Evolutionary conservation across 2,797 vertebrate genomes (phyloP), one percentile per base, ranked within the genome.

Genomic region (Catharus ustulatus): DNA sequence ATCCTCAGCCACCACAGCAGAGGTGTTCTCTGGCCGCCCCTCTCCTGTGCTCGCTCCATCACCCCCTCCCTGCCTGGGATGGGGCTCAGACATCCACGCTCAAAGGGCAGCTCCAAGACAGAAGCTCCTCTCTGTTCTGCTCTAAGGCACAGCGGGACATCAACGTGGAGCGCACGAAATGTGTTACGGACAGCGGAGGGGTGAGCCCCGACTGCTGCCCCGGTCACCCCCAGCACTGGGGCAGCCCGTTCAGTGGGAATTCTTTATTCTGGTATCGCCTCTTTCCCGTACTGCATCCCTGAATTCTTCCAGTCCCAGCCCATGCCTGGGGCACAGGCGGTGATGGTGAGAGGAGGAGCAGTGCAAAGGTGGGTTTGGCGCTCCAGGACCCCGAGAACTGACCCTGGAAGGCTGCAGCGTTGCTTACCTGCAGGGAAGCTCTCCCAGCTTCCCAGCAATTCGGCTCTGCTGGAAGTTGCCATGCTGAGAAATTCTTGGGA

Each of bases 341-440:
- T 0, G 52, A 32, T 0, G n/a, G 40, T 13, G 38, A 36, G 15
- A 81, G 51, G 6, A 77, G 42, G 19, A 87, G 57, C 26, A 23
- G 67, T 10, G 46, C 6, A 1, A 54, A 49, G 52, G 69, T 29
- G 26, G 40, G 6, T 32, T 51, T 1, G 1, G 26, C 45, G 13
- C 38, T 66, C 19, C 87, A 23, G 67, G n/a, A 40, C 12, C 23
- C 15, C 0, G 0, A 22, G 22, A 58, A 21, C 18, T 1, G 16
- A 32, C 19, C 29, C 63, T 12, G 27, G 51, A 67, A 32, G 34
- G 75, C 19, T 26, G 9, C 34, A 9, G 34, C 2, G 0, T 2
- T 1, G 0, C 13, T 8, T 3, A 4, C 3, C 0, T 0, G 23
- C 2, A 3, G 74, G 12, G 91, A 54, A 79, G 62, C 24, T n/a